Percentiles rank a stretch among this genome's conserved stretches.
Evolutionary conservation across 2,113 vertebrate genomes (phyloP).

Genomic region (Tylochromis polylepis): DNA sequence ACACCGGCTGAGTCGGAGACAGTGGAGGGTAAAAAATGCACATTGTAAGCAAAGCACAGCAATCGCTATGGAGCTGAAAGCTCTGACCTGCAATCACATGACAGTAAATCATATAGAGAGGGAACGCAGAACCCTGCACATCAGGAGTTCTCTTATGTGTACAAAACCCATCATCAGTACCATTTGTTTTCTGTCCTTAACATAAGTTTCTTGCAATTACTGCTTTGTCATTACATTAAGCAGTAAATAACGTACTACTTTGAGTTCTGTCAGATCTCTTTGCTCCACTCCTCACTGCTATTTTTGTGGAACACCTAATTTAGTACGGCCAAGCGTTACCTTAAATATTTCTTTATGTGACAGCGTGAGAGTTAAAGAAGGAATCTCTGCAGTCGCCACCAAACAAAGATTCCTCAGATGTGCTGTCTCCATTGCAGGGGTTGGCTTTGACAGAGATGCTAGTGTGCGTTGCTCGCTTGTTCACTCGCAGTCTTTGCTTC

Average conservation of each 20-base stretch:
- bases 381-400: slow-evolving; percentile 10
- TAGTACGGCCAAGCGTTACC: background rate
- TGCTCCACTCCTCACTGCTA: background rate
- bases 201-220: background rate
- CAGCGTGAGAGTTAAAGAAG: slow-evolving; percentile 42
- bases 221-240: background rate
- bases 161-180: background rate
- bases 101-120: slow-evolving; percentile 60
- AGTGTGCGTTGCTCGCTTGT: slow-evolving; percentile 97
- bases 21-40: slow-evolving; percentile 61
- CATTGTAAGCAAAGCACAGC: slow-evolving; percentile 65
- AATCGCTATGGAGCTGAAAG: slow-evolving; percentile 72
- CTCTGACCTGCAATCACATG: slow-evolving; percentile 71
- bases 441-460: slow-evolving; percentile 98
- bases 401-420: slow-evolving; percentile 63
- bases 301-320: background rate
- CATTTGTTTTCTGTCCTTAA: background rate
- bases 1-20: slow-evolving; percentile 48
- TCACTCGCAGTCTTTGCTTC: slow-evolving; percentile 95
- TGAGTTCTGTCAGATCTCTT: background rate
- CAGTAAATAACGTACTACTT: background rate
- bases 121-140: background rate
- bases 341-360: background rate
- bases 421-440: slow-evolving; percentile 82
- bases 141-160: background rate